Evolutionary conservation across 1,140 invertebrate species (phyloP).

Genomic region (Orussus abietinus): DNA sequence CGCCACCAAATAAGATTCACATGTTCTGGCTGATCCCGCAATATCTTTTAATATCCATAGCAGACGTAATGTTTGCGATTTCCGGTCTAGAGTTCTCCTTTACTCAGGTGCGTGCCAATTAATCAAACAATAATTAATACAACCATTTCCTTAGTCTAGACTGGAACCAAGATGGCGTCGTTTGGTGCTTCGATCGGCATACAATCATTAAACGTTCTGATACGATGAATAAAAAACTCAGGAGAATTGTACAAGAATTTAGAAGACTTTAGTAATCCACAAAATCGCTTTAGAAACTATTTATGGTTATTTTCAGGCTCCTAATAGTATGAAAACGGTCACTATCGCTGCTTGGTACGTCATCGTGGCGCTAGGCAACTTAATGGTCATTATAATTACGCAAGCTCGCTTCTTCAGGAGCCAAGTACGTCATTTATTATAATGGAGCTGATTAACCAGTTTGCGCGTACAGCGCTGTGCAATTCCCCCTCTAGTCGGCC

Average conservation of each 20-base stretch:
- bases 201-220: too few species aligned
- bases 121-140: slow-evolving; percentile 10
- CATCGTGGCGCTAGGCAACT: slow-evolving; percentile 51
- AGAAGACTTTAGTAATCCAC: too few species aligned
- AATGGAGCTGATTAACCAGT: too few species aligned
- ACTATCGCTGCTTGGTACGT: slow-evolving; percentile 52
- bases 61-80: slow-evolving; percentile 64
- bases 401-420: slow-evolving; percentile 32
- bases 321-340: slow-evolving; percentile 49
- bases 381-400: slow-evolving; percentile 48
- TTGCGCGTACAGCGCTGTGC: too few species aligned
- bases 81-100: slow-evolving; percentile 68
- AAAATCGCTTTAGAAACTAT: too few species aligned
- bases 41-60: slow-evolving; percentile 61
- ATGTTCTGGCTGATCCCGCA: slow-evolving; percentile 64
- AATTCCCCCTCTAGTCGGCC: too few species aligned
- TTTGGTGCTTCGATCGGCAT: too few species aligned
- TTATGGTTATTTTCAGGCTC: too few species aligned
- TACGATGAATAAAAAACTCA: too few species aligned
- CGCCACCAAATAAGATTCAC: slow-evolving; percentile 48
- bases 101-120: slow-evolving; percentile 54
- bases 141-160: too few species aligned
- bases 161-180: too few species aligned
- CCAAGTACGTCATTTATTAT: slow-evolving; percentile 24
- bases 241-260: too few species aligned